Conservation (phyloP, 2,797 vertebrate species). For the Acropternis orthonyx region DNA sequence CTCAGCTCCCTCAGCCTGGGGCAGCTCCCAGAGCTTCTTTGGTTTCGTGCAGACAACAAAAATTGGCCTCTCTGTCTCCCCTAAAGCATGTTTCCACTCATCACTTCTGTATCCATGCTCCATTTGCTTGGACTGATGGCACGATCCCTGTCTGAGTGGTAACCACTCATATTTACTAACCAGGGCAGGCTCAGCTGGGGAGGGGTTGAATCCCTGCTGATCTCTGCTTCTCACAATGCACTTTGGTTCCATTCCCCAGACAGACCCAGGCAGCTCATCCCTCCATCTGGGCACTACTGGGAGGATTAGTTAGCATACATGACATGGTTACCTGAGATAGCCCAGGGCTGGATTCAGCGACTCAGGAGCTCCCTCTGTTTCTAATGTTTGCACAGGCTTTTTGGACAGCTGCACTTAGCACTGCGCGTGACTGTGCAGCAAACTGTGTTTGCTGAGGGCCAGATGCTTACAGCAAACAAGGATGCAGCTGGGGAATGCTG, state of each 20-base stretch:
- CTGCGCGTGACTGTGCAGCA: neutral
- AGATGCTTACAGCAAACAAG: neutral
- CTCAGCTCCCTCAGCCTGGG: neutral
- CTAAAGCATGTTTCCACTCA: neutral
- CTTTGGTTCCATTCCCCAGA: neutral
- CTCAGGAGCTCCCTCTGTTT: constrained; percentile 33
- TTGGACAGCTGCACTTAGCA: neutral
- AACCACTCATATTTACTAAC: neutral
- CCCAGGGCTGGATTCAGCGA: neutral
- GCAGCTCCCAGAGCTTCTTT: neutral
- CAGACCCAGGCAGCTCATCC: neutral
- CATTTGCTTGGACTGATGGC: neutral
- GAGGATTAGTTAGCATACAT: neutral
- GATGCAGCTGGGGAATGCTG: neutral
- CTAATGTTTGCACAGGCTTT: neutral
- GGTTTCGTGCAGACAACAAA: neutral
- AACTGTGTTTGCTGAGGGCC: neutral
- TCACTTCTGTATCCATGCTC: neutral
- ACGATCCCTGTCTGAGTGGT: neutral
- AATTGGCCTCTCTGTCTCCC: neutral
- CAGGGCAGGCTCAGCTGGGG: neutral
- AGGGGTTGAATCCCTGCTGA: neutral
- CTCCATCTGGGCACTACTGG: neutral
- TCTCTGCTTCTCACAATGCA: neutral
- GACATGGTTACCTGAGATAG: constrained; percentile 25